Percentiles rank a stretch among this genome's conserved stretches.
Evolutionary conservation across 2,888 invertebrate genomes (phyloP).

Genomic region (Machimus atricapillus): DNA sequence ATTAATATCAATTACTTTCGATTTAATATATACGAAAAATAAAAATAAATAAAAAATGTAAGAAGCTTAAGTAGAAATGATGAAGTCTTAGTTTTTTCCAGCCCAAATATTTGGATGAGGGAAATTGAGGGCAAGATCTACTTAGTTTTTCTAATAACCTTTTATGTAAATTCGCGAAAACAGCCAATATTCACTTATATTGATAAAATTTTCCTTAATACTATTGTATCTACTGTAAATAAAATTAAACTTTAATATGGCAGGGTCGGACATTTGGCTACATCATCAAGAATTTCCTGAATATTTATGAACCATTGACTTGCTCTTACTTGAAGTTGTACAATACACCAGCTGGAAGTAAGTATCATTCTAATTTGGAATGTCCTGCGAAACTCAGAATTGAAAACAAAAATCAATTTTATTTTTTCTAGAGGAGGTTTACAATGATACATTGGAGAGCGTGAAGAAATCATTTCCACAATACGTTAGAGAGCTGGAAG

Average conservation of each 20-base stretch:
- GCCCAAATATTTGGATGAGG: too few relatives aligned
- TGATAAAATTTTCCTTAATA: neutral
- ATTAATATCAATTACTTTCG: too few relatives aligned
- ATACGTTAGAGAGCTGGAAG: slow-evolving; percentile 82
- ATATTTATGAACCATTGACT: slow-evolving; percentile 68
- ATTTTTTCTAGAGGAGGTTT: slow-evolving; percentile 64
- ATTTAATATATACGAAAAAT: too few relatives aligned
- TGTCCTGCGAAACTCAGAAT: neutral
- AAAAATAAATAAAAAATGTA: too few relatives aligned
- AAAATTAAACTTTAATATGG: slow-evolving; percentile 48
- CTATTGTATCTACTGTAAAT: neutral
- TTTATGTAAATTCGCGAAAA: too few relatives aligned
- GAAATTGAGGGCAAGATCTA: too few relatives aligned
- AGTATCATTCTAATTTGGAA: slow-evolving; percentile 49
- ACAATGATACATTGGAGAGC: slow-evolving; percentile 75
- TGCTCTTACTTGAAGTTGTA: slow-evolving; percentile 76
- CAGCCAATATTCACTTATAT: neutral
- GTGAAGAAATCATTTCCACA: slow-evolving; percentile 78
- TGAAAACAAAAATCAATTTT: slow-evolving; percentile 16
- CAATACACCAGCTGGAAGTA: slow-evolving; percentile 72
- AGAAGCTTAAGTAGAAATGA: too few relatives aligned
- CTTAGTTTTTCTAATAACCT: too few relatives aligned
- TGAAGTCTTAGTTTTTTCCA: too few relatives aligned
- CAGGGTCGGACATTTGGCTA: slow-evolving; percentile 82
- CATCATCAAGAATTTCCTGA: slow-evolving; percentile 75